Conservation (phyloP, 1,140 invertebrate genomes). For the Paralvinella palmiformis region DNA sequence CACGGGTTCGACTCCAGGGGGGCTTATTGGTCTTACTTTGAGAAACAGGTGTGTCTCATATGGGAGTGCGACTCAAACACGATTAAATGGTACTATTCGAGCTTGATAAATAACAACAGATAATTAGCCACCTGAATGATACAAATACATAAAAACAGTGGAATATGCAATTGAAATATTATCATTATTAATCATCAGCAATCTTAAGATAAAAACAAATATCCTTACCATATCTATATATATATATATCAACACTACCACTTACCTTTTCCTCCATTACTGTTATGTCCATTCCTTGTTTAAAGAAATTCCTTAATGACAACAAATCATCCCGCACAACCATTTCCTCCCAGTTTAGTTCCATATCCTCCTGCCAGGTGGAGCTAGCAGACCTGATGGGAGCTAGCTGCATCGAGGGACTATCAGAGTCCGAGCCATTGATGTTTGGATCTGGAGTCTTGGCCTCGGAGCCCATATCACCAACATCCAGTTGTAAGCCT, state of each 20-base stretch:
- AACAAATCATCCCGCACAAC: constrained; percentile 37
- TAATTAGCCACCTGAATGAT: no score
- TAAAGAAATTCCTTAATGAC: constrained; percentile 40
- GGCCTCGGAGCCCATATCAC: no score
- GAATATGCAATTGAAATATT: neutral
- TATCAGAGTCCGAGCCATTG: no score
- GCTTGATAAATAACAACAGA: no score
- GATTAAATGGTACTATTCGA: no score
- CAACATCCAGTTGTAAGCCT: no score
- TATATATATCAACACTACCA: neutral
- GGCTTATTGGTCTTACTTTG: no score
- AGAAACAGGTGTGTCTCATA: no score
- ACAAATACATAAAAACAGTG: no score
- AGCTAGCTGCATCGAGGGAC: constrained; percentile 15
- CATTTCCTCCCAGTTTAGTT: constrained; percentile 33
- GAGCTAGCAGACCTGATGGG: constrained; percentile 27
- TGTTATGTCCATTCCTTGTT: constrained; percentile 38
- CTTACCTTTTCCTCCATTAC: constrained; percentile 43
- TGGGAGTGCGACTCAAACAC: no score
- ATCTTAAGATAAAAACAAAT: neutral
- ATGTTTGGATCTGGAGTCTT: no score
- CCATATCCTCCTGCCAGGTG: constrained; percentile 38
- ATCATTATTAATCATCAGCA: neutral
- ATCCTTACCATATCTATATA: neutral
- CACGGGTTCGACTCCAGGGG: no score